A percentile compares a stretch with the other conserved stretches of the same genome.
These are phyloP conservation scores for Calyptommatus sinebrachiatus DNA, from an alignment of 2,113 vertebrate species.

Conservation along the genomic window DNA sequence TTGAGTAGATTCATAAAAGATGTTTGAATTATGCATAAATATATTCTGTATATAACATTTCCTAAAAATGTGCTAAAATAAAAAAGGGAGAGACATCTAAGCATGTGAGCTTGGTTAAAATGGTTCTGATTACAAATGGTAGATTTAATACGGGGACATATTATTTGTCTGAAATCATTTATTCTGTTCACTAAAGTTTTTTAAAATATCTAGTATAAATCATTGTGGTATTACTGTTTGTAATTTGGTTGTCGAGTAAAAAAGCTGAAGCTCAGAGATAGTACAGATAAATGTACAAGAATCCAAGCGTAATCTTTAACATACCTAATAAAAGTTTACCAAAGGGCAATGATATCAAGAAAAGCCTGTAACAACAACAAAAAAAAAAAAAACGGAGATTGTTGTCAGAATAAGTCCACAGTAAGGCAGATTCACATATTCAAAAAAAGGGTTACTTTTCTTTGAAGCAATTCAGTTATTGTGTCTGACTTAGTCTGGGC, in stretches of 20 bases:
- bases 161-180: background rate
- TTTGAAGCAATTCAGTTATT: background rate
- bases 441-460: background rate
- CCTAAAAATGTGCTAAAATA: conserved; percentile 35
- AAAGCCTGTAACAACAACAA: too few relatives aligned
- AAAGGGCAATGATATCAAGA: background rate
- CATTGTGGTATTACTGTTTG: background rate
- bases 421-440: background rate
- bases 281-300: background rate
- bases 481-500: too few relatives aligned
- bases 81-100: conserved; percentile 28
- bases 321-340: background rate
- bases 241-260: background rate
- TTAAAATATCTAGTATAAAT: background rate
- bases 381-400: background rate
- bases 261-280: background rate
- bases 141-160: too few relatives aligned
- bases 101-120: conserved; percentile 26
- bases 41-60: conserved; percentile 48
- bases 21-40: conserved; percentile 19
- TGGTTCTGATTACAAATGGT: conserved; percentile 24
- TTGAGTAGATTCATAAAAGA: conserved; percentile 30
- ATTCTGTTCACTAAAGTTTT: background rate
- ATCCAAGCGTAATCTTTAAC: background rate
- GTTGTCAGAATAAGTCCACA: background rate